Base-by-base conservation (phyloP, 2,797 vertebrate species). In the Telmatherina bonti region DNA sequence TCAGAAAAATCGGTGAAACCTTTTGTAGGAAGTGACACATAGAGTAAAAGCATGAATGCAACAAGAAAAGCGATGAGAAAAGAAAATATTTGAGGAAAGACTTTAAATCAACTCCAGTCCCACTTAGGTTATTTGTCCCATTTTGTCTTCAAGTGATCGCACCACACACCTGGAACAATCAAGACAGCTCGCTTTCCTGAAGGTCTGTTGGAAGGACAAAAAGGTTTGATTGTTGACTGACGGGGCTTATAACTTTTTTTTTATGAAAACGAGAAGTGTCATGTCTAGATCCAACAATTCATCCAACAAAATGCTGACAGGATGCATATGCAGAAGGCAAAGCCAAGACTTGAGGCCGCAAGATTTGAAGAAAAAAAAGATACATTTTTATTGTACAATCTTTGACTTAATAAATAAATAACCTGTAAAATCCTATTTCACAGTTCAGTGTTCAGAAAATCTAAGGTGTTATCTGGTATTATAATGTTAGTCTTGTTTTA, bases 1-100 rank as follows among this genome's bases (percentile, higher is more conserved):
- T 80, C 67, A 33, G 41, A 77, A 36, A 58, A 83, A 76, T 72
- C 53, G 51, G 78, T 53, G 82, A 84, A 71, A 82, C 74, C 63
- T 72, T 58, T 69, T 38, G 56, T 38, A 57, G 36, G 54, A 74
- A 72, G 78, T 70, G 80, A 83, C 74, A 78, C 52, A 55, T 60
- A 59, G 70, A 73, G 59, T 64, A 58, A 70, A 59, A 69, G 53
- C 65, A 35, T 0, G 18, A 62, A 71, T 52, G 59, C 53, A 51
- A n/a, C 4, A 12, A 53, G 58, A 67, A 51, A 57, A 27, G 71
- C 2, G 12, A 43, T 56, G 29, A 70, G 57, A 30, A 63, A 52
- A 74, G 33, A 38, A 64, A 54, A 57, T 31, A 15, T 63, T 6
- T 63, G 41, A 10, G 43, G 63, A 18, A 16, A 5, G 36, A 18